A percentile compares a stretch with the other conserved stretches of the same genome.
phyloP scores from a whole-genome alignment of 53 echinoderm and acorn worm genomes.

The Paracentrotus lividus region DNA sequence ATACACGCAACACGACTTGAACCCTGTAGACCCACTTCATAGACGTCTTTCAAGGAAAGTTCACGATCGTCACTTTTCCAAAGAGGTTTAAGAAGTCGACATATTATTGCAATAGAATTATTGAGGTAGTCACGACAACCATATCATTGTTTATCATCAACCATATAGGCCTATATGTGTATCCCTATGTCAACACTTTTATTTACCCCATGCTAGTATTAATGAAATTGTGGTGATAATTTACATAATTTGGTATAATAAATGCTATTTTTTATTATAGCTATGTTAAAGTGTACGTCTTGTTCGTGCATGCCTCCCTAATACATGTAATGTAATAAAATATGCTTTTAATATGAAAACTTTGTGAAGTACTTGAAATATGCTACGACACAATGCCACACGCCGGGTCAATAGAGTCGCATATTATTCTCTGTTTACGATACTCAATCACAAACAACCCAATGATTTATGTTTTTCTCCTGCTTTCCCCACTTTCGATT shows the following conservation, averaged over 20 bases:
- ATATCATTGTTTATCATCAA: neutral
- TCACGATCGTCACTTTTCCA: neutral
- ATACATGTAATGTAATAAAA: neutral
- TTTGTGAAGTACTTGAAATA: slow-evolving; percentile 11
- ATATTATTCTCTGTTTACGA: slow-evolving; percentile 52
- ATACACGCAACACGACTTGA: slow-evolving; percentile 35
- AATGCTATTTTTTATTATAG: neutral
- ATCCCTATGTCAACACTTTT: neutral
- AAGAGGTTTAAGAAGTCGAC: too few relatives aligned
- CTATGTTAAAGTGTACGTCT: neutral
- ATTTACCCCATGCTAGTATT: too few relatives aligned
- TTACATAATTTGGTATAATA: neutral
- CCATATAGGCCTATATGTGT: neutral
- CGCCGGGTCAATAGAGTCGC: slow-evolving; percentile 35
- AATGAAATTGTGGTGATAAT: neutral
- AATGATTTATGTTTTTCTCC: slow-evolving; percentile 51
- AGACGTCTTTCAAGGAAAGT: neutral
- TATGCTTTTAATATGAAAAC: neutral
- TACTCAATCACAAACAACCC: slow-evolving; percentile 38
- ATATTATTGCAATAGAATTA: neutral
- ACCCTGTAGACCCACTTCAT: slow-evolving; percentile 8
- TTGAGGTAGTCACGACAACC: neutral
- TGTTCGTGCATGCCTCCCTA: neutral
- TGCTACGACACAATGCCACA: slow-evolving; percentile 23
- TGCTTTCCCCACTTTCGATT: slow-evolving; percentile 48